A percentile compares a stretch with the other conserved stretches of the same genome.
Evolutionary conservation across 2,888 invertebrate genomes (phyloP).

Genomic region (Atrina japonica): DNA sequence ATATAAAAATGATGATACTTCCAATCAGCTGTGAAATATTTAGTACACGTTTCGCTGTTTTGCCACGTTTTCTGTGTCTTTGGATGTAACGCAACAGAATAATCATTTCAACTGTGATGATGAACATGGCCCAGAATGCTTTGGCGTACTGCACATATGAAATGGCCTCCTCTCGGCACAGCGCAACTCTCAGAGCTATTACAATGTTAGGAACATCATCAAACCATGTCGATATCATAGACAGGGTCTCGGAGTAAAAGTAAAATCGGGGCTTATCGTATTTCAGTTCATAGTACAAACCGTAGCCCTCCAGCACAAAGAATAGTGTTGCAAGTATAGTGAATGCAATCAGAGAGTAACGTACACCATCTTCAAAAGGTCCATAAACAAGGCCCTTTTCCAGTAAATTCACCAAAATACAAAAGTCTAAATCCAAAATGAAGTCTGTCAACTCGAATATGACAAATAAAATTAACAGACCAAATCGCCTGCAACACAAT

Average conservation of each 20-base stretch:
- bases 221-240: slow-evolving; percentile 59
- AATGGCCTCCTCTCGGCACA: slow-evolving; percentile 65
- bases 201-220: slow-evolving; percentile 64
- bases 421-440: no score
- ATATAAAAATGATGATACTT: no score
- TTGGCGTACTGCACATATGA: slow-evolving; percentile 66
- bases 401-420: no score
- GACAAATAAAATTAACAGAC: no score
- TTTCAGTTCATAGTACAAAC: slow-evolving; percentile 57
- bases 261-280: slow-evolving; percentile 44
- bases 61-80: slow-evolving; percentile 48
- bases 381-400: no score
- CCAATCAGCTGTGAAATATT: no score
- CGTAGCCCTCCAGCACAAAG: slow-evolving; percentile 55
- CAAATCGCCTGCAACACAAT: no score
- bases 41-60: no score
- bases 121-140: slow-evolving; percentile 58
- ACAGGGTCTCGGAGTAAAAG: slow-evolving; percentile 55
- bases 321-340: slow-evolving; percentile 65
- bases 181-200: slow-evolving; percentile 60
- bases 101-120: slow-evolving; percentile 60
- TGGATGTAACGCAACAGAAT: slow-evolving; percentile 55
- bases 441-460: no score
- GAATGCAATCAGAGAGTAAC: slow-evolving; percentile 52
- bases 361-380: slow-evolving; percentile 44